Base-by-base conservation (phyloP, 2,888 invertebrate genomes). In the Drosophila recens region DNA sequence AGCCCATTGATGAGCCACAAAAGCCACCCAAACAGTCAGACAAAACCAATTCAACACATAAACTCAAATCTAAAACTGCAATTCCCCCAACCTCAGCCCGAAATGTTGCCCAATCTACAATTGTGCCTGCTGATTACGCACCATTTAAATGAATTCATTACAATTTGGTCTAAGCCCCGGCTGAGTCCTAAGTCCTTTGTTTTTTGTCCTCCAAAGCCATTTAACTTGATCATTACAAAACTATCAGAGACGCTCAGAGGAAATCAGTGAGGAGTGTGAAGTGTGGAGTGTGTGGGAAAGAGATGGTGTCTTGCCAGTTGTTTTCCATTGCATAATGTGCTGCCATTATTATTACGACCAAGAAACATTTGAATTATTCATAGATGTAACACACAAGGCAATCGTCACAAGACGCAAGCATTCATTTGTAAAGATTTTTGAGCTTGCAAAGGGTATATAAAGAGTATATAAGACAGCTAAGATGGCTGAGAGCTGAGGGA, bases 161-260 rank as follows among this genome's bases (percentile, higher is more conserved):
- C 67, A 75, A 82, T 88, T 72, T 72, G 67, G 67, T 63, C 75
- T 78, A 72, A 84, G 72, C 79, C 66, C 27, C 30, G 45, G 36
- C 57, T 45, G 72, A 62, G 65, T 46, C 65, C 56, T 34, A 48
- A 58, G 67, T 63, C 71, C 62, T 57, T 53, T 76, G 77, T 70
- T 76, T 66, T 73, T 71, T 80, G 83, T 71, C 71, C 67, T 57
- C 56, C 73, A 68, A 69, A 72, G 72, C 66, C 80, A 86, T 85
- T 78, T 80, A 72, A 83, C 78, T 85, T 88, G 87, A 86, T 86
- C 84, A 88, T 88, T 85, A 86, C 87, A 88, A 86, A 85, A 88
- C 88, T 88, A 88, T 83, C 87, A 78, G 64, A 42, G 59, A 15
- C 48, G 51, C 52, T 45, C 42, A 52, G 42, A 13, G 40, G 17